Conservation (phyloP, 2,113 vertebrate genomes). For the Ciconia boyciana region DNA sequence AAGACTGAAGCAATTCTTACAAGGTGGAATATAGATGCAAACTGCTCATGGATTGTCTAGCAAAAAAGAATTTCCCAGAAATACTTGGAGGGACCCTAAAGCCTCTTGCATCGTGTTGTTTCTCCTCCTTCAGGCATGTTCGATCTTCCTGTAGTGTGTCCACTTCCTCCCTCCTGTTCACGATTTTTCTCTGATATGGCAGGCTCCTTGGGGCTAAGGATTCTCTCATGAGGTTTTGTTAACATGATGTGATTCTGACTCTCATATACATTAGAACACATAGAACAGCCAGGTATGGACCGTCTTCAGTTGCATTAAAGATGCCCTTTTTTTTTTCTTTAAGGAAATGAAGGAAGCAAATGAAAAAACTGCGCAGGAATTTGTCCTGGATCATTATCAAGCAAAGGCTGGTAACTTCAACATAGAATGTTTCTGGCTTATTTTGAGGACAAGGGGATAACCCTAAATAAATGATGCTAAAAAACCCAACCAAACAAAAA, state of each 20-base stretch:
- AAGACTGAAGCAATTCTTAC: background rate
- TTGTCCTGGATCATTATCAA: constrained; percentile 63
- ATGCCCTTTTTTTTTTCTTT: background rate
- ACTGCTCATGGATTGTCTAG: background rate
- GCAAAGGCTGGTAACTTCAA: constrained; percentile 75
- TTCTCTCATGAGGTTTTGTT: background rate
- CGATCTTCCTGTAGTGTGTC: background rate
- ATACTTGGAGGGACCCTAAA: background rate
- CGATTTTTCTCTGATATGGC: background rate
- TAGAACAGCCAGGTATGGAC: background rate
- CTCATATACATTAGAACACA: background rate
- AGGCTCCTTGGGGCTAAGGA: background rate
- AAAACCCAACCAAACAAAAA: constrained; percentile 62
- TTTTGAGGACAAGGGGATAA: constrained; percentile 72
- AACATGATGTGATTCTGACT: background rate
- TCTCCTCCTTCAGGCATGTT: background rate
- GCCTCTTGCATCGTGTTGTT: background rate
- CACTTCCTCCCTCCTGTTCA: background rate
- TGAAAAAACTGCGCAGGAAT: constrained; percentile 70
- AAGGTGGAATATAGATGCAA: background rate
- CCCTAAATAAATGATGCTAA: constrained; percentile 74
- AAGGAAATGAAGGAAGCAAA: constrained; percentile 70
- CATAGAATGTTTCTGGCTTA: constrained; percentile 65
- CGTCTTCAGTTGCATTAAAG: background rate
- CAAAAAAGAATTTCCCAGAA: background rate